Conservation (phyloP, 2,113 vertebrate species). For the Equus quagga region DNA sequence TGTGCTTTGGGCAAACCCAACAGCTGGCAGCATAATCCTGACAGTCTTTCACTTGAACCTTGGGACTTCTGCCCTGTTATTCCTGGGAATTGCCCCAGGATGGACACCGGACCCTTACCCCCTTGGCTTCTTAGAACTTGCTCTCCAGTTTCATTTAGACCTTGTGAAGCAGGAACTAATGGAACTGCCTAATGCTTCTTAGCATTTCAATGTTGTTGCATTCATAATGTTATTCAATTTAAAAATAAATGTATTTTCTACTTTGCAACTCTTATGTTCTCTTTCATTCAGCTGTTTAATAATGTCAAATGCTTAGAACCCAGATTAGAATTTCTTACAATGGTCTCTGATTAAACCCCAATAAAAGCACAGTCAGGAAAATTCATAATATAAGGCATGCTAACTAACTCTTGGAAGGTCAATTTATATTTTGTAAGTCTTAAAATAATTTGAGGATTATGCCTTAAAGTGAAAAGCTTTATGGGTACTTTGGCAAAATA, state of each 20-base stretch:
- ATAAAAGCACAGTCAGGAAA: constrained; percentile 77
- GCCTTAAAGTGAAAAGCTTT: constrained; percentile 69
- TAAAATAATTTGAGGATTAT: constrained; percentile 76
- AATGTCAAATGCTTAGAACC: constrained; percentile 80
- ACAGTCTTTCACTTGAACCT: not conserved
- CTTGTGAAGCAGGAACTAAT: not conserved
- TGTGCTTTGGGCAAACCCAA: not conserved
- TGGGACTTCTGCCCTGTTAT: not conserved
- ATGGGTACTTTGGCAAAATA: constrained; percentile 68
- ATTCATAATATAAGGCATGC: constrained; percentile 72
- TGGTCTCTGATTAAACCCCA: constrained; percentile 80
- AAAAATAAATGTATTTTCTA: constrained; percentile 80
- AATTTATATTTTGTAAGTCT: constrained; percentile 72
- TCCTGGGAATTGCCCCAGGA: not conserved
- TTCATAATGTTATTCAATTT: constrained; percentile 79
- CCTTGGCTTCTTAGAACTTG: constrained; percentile 7
- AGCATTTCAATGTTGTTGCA: constrained; percentile 60
- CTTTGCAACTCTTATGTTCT: constrained; percentile 72
- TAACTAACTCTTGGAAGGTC: constrained; percentile 73
- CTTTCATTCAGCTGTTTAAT: constrained; percentile 81
- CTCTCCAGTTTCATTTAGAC: constrained; percentile 37
- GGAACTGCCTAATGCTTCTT: constrained; percentile 57
- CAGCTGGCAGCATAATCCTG: not conserved
- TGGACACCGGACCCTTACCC: not conserved
- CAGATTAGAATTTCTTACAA: constrained; percentile 81